phyloP scores from a whole-genome alignment of 2,797 vertebrate species.

The Halcyon leucocephala region DNA sequence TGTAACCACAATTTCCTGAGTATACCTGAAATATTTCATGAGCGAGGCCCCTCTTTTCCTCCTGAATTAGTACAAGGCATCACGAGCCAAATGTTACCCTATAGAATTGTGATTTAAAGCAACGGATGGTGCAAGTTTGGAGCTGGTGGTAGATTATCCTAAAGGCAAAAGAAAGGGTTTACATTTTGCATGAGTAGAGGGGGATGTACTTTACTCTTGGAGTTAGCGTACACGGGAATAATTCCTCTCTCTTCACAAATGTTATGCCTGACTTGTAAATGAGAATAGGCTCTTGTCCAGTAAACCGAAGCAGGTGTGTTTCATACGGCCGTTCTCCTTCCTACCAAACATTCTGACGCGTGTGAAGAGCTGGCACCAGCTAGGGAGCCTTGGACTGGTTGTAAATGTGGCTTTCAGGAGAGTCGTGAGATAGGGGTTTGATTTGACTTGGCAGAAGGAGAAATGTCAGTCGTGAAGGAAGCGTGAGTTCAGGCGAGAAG shows the following conservation, averaged over 20 bases:
- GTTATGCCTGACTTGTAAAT: neutral
- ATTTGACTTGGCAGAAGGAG: conserved; percentile 52
- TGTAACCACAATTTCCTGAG: conserved; percentile 62
- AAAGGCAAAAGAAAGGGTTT: neutral
- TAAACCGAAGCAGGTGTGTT: neutral
- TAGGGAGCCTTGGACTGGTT: neutral
- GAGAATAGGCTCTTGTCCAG: conserved; percentile 10
- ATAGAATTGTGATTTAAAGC: neutral
- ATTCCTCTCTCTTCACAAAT: neutral
- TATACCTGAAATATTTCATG: conserved; percentile 42
- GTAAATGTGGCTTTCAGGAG: neutral
- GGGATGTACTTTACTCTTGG: neutral
- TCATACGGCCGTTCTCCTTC: neutral
- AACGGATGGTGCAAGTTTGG: neutral
- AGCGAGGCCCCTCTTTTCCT: neutral
- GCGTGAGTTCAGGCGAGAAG: conserved; percentile 3
- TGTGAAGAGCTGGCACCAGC: neutral
- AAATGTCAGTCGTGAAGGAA: conserved; percentile 47
- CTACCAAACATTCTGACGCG: neutral
- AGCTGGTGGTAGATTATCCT: neutral
- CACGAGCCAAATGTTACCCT: conserved; percentile 24
- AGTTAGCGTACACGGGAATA: accelerated
- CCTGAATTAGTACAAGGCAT: neutral
- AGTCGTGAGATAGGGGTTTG: neutral
- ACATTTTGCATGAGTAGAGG: neutral